phyloP scores from a whole-genome alignment of 2,113 vertebrate genomes.

The Microtus ochrogaster region DNA sequence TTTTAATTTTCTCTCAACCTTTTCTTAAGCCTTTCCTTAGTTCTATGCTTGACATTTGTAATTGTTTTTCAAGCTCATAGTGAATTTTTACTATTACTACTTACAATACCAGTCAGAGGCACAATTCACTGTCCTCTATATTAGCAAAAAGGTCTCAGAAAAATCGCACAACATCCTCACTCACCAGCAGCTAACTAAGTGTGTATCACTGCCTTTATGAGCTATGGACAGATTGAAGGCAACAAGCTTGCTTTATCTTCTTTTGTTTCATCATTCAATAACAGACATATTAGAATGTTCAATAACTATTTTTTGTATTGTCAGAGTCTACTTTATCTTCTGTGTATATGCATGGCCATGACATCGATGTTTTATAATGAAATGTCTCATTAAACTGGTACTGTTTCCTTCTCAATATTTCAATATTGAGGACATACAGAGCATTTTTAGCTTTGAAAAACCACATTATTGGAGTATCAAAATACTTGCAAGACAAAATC shows the following conservation, averaged over 20 bases:
- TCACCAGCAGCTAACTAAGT: background rate
- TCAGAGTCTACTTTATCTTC: background rate
- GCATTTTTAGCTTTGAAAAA: slow-evolving; percentile 62
- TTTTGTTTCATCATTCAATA: background rate
- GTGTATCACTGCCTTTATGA: background rate
- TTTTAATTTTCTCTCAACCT: background rate
- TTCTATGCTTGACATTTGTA: background rate
- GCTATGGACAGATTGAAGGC: background rate
- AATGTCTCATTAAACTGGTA: background rate
- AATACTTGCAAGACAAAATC: slow-evolving; percentile 44
- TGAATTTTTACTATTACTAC: background rate
- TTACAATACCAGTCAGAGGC: no score
- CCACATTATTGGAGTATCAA: slow-evolving; percentile 47
- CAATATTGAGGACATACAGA: slow-evolving; percentile 44
- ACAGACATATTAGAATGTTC: background rate
- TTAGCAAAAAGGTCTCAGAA: background rate
- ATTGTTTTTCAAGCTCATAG: background rate
- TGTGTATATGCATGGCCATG: background rate
- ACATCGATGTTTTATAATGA: background rate
- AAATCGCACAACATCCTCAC: background rate
- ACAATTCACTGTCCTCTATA: background rate
- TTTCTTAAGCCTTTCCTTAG: background rate
- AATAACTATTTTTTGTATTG: background rate
- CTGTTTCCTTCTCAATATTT: slow-evolving; percentile 37
- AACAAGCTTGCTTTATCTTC: background rate